Evolutionary conservation across 2,888 invertebrate species (phyloP).

Genomic region (Drepanosiphum platanoidis): DNA sequence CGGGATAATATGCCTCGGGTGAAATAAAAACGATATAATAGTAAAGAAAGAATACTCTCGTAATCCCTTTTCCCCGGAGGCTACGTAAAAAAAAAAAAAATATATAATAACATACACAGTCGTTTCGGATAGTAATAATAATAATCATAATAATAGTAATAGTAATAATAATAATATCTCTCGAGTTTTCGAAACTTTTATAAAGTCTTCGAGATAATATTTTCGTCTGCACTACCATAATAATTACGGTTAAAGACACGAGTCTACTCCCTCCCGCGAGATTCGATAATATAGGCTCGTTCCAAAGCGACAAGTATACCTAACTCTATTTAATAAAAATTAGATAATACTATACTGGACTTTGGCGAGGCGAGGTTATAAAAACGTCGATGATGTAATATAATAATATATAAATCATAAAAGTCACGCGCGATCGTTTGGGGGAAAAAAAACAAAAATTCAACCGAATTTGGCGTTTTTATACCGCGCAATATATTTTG

Average conservation of each 20-base stretch:
- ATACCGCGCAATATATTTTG: constrained; percentile 12
- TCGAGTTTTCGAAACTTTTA: constrained; percentile 43
- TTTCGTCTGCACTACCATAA: not conserved
- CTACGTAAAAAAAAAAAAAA: not conserved
- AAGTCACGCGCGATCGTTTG: too few species aligned
- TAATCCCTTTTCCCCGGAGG: not conserved
- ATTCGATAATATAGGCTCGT: not conserved
- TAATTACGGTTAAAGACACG: not conserved
- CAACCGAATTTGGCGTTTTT: constrained; percentile 6
- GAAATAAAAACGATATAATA: constrained; percentile 1
- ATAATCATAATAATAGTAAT: too few species aligned
- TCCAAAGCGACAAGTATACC: constrained; percentile 15
- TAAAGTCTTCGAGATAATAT: not conserved
- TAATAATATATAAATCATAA: too few species aligned
- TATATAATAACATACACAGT: not conserved
- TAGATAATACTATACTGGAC: too few species aligned
- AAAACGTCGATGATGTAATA: not conserved
- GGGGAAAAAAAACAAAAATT: constrained; percentile 19
- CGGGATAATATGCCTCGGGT: not conserved
- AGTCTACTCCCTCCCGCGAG: not conserved
- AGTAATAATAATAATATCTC: constrained; percentile 23
- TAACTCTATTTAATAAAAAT: too few species aligned
- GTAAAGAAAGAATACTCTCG: not conserved
- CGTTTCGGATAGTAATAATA: not conserved
- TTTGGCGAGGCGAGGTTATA: constrained; percentile 15